These are phyloP conservation scores for Cephalopholis sonnerati DNA, from an alignment of 2,113 vertebrate genomes.

Conservation along the genomic window DNA sequence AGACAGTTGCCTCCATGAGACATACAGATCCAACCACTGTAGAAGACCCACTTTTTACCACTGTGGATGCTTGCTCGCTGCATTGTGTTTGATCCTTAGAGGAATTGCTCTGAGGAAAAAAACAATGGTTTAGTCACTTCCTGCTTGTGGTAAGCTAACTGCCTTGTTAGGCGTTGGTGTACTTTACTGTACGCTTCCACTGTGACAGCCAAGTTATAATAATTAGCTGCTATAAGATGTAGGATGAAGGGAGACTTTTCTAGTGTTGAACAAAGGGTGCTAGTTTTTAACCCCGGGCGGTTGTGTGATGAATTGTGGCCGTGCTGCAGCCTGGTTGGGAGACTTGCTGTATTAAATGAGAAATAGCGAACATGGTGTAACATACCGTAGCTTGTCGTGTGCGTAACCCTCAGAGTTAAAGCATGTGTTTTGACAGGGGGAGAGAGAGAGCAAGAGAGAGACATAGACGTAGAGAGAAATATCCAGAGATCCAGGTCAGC, in stretches of 20 bases:
- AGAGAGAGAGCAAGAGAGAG: constrained; percentile 17
- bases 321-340: neutral
- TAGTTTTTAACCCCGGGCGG: constrained; percentile 20
- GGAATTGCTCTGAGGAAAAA: constrained; percentile 1
- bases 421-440: constrained; percentile 66
- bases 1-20: constrained; percentile 16
- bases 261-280: neutral
- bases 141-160: constrained; percentile 6
- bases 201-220: neutral
- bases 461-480: constrained; percentile 52
- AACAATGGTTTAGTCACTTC: constrained; percentile 8
- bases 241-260: neutral
- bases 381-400: constrained; percentile 49
- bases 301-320: constrained; percentile 22
- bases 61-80: neutral
- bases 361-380: constrained; percentile 49
- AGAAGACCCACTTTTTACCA: constrained; percentile 4
- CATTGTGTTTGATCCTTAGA: constrained; percentile 32
- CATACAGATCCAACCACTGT: neutral
- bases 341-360: constrained; percentile 53
- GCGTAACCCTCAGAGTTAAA: constrained; percentile 48
- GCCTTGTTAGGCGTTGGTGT: neutral
- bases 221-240: neutral
- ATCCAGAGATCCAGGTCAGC: constrained; percentile 83
- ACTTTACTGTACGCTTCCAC: too few relatives aligned